Conservation (phyloP, 1,140 invertebrate species). For the Rhizoglyphus robini region DNA sequence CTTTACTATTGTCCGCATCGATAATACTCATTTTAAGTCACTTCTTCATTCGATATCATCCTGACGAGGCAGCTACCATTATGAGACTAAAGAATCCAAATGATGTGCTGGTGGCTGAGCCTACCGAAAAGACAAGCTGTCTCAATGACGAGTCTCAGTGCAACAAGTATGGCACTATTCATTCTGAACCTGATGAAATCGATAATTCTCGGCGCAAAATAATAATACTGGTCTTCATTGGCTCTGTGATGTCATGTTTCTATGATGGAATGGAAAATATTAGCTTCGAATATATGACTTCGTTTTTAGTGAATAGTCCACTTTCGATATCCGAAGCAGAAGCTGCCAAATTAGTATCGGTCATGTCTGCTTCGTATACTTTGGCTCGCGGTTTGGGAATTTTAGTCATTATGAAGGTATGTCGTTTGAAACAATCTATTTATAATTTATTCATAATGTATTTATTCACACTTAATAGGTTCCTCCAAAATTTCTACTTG, state of each 20-base stretch:
- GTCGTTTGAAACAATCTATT: too few species aligned
- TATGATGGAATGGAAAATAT: constrained; percentile 8
- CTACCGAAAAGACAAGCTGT: too few species aligned
- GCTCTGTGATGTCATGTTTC: too few species aligned
- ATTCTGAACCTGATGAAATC: neutral
- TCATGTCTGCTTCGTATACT: constrained; percentile 13
- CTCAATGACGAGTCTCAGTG: too few species aligned
- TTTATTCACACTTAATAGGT: too few species aligned
- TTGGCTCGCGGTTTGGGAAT: neutral
- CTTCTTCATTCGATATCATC: neutral
- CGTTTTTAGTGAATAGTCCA: constrained; percentile 6
- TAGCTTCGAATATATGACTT: constrained; percentile 18
- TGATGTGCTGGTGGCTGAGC: too few species aligned
- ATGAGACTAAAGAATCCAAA: neutral
- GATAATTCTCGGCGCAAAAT: too few species aligned
- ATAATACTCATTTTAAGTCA: neutral
- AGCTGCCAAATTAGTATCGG: neutral
- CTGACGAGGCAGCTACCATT: neutral
- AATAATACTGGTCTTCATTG: too few species aligned
- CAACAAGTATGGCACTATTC: neutral
- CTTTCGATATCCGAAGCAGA: neutral
- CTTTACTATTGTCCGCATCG: neutral
- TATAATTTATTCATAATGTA: too few species aligned
- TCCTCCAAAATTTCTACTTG: neutral
- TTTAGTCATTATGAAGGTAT: constrained; percentile 11